Percentiles rank a stretch among this genome's conserved stretches.
These are phyloP conservation scores for Sciurus carolinensis DNA, from an alignment of 2,797 vertebrate species.

Conservation along the genomic window DNA sequence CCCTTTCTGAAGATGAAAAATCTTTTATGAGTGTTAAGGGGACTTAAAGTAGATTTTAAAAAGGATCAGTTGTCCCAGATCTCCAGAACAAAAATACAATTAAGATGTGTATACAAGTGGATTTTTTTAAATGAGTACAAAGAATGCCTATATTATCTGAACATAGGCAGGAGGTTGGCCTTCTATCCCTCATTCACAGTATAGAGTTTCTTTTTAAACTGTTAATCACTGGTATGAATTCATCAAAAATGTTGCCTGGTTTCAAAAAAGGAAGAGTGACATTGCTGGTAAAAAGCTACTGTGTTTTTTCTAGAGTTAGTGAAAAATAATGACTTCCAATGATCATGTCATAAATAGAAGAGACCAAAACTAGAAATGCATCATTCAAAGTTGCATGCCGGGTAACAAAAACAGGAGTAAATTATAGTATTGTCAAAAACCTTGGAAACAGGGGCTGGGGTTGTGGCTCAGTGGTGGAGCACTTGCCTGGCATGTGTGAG, in stretches of 20 bases:
- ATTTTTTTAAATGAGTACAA: background rate
- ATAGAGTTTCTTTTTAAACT: background rate
- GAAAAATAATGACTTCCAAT: background rate
- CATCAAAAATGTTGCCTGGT: background rate
- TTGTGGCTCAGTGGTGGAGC: no score
- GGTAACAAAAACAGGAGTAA: no score
- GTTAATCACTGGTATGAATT: background rate
- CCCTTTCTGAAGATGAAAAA: background rate
- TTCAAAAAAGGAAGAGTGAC: background rate
- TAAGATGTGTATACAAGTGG: background rate
- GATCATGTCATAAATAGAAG: background rate
- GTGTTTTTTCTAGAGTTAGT: background rate
- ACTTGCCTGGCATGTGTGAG: no score
- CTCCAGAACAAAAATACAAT: background rate
- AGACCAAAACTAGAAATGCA: constrained; percentile 1
- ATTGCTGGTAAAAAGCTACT: background rate
- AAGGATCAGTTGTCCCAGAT: background rate
- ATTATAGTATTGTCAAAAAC: no score
- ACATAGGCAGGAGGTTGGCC: background rate
- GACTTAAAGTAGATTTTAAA: background rate
- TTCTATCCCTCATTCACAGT: no score
- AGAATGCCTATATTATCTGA: background rate
- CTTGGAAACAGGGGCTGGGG: no score
- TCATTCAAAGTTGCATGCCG: no score
- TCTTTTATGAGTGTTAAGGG: background rate